Evolutionary conservation across 2,888 invertebrate species (phyloP).

Genomic region (Tachina grossa): DNA sequence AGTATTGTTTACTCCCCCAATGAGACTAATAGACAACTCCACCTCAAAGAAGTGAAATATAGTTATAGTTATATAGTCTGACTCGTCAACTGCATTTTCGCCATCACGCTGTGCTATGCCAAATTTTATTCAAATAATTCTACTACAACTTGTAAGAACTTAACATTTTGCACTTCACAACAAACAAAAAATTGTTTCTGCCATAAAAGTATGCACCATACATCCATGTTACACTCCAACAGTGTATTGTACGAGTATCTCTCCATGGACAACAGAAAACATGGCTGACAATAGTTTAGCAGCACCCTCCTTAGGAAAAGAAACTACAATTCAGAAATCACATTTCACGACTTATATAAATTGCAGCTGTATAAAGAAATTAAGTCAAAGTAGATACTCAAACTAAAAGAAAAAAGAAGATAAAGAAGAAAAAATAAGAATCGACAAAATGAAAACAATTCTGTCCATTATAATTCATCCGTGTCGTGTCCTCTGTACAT

Average conservation of each 20-base stretch:
- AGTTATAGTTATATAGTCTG: no score
- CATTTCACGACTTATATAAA: slow-evolving; percentile 55
- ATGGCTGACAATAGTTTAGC: slow-evolving; percentile 64
- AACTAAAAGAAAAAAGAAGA: background rate
- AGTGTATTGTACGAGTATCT: slow-evolving; percentile 17
- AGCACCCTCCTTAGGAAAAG: slow-evolving; percentile 50
- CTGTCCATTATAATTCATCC: slow-evolving; percentile 70
- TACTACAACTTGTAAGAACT: slow-evolving; percentile 55
- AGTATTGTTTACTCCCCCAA: no score
- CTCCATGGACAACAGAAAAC: slow-evolving; percentile 25
- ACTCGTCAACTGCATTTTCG: no score
- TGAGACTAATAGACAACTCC: no score
- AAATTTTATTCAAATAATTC: slow-evolving; percentile 25
- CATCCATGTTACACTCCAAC: slow-evolving; percentile 33
- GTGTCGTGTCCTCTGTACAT: slow-evolving; percentile 78
- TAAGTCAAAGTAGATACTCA: background rate
- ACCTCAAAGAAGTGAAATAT: no score
- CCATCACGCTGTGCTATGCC: background rate
- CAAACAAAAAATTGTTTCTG: background rate
- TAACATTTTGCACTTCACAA: slow-evolving; percentile 55
- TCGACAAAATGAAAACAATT: slow-evolving; percentile 52
- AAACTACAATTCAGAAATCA: background rate
- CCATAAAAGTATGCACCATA: slow-evolving; percentile 22
- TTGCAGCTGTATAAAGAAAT: slow-evolving; percentile 58
- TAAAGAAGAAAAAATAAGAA: background rate